A percentile compares a stretch with the other conserved stretches of the same genome.
Evolutionary conservation across 2,888 invertebrate genomes (phyloP).

Genomic region (Eupithecia vulgata): DNA sequence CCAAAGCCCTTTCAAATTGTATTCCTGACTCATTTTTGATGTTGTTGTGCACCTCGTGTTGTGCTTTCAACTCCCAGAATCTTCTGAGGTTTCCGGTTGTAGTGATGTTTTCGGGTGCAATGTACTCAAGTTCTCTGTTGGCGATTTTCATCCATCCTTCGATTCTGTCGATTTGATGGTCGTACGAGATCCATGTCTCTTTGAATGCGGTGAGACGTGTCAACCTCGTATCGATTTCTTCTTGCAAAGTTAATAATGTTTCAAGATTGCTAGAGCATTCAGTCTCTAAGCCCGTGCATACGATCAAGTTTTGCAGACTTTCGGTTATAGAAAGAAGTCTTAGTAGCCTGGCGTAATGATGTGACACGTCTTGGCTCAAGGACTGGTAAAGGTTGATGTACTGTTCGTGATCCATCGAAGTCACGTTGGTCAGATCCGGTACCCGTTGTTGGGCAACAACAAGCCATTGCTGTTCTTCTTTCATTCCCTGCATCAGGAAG

Average conservation of each 20-base stretch:
- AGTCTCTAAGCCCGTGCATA: slow-evolving; percentile 89
- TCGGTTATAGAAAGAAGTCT: slow-evolving; percentile 89
- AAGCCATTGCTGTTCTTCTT: slow-evolving; percentile 92
- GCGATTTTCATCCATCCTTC: slow-evolving; percentile 91
- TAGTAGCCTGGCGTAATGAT: slow-evolving; percentile 90
- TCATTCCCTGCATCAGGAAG: slow-evolving; percentile 90
- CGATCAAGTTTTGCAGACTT: slow-evolving; percentile 88
- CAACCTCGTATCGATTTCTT: slow-evolving; percentile 89
- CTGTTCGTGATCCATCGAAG: slow-evolving; percentile 92
- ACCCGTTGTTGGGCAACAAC: slow-evolving; percentile 93
- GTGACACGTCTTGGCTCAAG: slow-evolving; percentile 89
- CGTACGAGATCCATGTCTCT: slow-evolving; percentile 91
- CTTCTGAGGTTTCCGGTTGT: slow-evolving; percentile 89
- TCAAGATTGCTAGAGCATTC: slow-evolving; percentile 89
- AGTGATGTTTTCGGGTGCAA: slow-evolving; percentile 86
- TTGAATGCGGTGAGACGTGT: slow-evolving; percentile 89
- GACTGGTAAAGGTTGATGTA: slow-evolving; percentile 93
- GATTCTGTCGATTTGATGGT: slow-evolving; percentile 88
- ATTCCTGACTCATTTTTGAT: slow-evolving; percentile 89
- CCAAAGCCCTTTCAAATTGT: slow-evolving; percentile 90
- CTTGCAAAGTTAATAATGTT: slow-evolving; percentile 88
- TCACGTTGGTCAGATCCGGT: slow-evolving; percentile 91
- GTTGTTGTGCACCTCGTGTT: slow-evolving; percentile 92
- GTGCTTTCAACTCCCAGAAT: slow-evolving; percentile 95
- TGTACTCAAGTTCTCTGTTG: slow-evolving; percentile 87